Percentiles rank a stretch among this genome's conserved stretches.
Conservation (phyloP, 2,888 invertebrate species). For the Himalopsyche anomala region DNA sequence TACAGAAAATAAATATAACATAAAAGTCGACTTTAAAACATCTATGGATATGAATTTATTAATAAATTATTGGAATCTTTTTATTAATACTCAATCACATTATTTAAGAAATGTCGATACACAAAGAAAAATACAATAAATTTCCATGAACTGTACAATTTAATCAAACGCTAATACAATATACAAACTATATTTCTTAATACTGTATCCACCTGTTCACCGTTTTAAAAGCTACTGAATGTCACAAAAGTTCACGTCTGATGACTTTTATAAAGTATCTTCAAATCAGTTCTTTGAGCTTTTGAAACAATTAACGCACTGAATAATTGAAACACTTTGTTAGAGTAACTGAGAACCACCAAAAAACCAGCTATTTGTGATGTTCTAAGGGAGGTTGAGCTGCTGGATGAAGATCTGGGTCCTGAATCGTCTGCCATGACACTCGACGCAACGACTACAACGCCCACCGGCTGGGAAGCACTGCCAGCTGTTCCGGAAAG, state of each 20-base stretch:
- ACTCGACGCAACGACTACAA: conserved; percentile 60
- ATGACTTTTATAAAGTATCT: neutral
- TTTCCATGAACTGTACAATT: neutral
- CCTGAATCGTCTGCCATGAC: conserved; percentile 61
- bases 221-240: conserved; percentile 27
- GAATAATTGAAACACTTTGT: neutral
- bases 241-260: conserved; percentile 24
- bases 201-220: conserved; percentile 18
- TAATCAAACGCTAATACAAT: neutral
- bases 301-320: neutral
- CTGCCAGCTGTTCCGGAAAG: conserved; percentile 49
- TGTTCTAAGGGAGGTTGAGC: neutral
- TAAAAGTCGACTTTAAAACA: too few relatives aligned
- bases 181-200: neutral
- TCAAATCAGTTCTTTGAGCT: neutral
- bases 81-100: too few relatives aligned
- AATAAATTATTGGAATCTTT: too few relatives aligned
- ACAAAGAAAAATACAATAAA: neutral
- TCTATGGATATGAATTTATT: too few relatives aligned
- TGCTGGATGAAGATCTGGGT: conserved; percentile 13
- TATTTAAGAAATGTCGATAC: too few relatives aligned
- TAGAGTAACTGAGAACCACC: neutral
- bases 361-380: neutral
- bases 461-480: conserved; percentile 49
- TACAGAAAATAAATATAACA: too few relatives aligned